Base-by-base conservation (phyloP, 2,113 vertebrate species). In the Thomomys bottae region DNA sequence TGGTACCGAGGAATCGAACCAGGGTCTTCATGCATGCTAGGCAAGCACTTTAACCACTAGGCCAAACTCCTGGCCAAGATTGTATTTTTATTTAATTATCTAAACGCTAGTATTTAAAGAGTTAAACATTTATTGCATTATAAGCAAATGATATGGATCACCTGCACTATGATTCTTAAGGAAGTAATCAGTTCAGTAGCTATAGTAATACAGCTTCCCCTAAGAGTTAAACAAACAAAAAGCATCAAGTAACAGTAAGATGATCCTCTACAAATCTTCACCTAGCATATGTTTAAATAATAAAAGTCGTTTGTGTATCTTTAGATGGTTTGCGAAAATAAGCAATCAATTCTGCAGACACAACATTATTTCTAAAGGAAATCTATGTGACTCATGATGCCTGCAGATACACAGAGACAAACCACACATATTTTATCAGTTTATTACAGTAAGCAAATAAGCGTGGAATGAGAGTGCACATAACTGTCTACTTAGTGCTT, bases 361-460 rank as follows among this genome's bases (percentile, higher is more conserved):
- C 97, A 98, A 98, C 97, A 98, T 98, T 98, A 98, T 98, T 98
- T 98, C 98, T 98, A 98, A 98, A 98, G 98, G 98, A 98, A 98
- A 98, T 98, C 98, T 98, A 98, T 98, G 98, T 97, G 98, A 98
- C 98, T 98, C 98, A 97, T 97, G 97, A 98, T 97, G 98, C 97
- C 97, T 98, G 97, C 94, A 98, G 97, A 98, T 98, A 97, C 96
- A 97, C 97, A 98, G 97, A 98, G 96, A 98, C 97, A 98, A 98
- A 98, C 97, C 97, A 98, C 97, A 98, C 98, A 98, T 98, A 98
- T 98, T 98, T 98, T 98, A 98, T 97, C 98, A 98, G 97, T 98
- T 98, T 98, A 98, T 98, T 98, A 98, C 98, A 97, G 98, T 98
- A 98, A 98, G 98, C 98, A 98, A 99, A 99, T 98, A 98, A 98